Conservation (phyloP, 2,888 invertebrate species). For the Copidosoma aretas region DNA sequence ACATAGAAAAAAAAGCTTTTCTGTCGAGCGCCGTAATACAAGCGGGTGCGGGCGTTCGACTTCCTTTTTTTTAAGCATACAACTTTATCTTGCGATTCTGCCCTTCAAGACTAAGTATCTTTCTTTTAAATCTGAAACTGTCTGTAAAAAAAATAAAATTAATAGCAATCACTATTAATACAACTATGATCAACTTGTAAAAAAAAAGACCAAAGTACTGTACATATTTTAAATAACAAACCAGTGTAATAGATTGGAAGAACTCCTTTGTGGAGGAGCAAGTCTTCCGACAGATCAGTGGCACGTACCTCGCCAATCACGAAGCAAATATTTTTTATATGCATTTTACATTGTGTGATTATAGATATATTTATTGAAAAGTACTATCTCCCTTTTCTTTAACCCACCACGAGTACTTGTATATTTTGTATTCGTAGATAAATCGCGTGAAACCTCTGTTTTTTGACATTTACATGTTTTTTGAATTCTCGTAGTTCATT, state of each 20-base stretch:
- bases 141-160: slow-evolving; percentile 19
- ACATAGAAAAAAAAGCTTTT: neutral
- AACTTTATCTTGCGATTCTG: slow-evolving; percentile 14
- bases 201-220: slow-evolving; percentile 17
- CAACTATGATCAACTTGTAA: neutral
- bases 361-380: slow-evolving; percentile 18
- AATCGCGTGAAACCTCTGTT: slow-evolving; percentile 14
- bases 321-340: slow-evolving; percentile 29
- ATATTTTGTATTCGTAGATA: slow-evolving; percentile 11
- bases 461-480: slow-evolving; percentile 1
- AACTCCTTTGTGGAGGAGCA: slow-evolving; percentile 23
- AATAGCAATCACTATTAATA: slow-evolving; percentile 13
- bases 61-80: slow-evolving; percentile 20
- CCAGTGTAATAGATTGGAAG: slow-evolving; percentile 22
- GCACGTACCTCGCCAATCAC: slow-evolving; percentile 45
- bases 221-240: slow-evolving; percentile 31
- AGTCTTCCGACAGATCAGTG: slow-evolving; percentile 41
- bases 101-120: slow-evolving; percentile 4
- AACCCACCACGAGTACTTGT: slow-evolving; percentile 3
- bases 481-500: slow-evolving; percentile 11
- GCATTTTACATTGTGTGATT: slow-evolving; percentile 10
- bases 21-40: neutral
- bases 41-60: neutral
- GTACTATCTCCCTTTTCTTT: slow-evolving; percentile 18
- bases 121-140: slow-evolving; percentile 28